Conservation (phyloP, 2,113 vertebrate species). For the Isichthys henryi region DNA sequence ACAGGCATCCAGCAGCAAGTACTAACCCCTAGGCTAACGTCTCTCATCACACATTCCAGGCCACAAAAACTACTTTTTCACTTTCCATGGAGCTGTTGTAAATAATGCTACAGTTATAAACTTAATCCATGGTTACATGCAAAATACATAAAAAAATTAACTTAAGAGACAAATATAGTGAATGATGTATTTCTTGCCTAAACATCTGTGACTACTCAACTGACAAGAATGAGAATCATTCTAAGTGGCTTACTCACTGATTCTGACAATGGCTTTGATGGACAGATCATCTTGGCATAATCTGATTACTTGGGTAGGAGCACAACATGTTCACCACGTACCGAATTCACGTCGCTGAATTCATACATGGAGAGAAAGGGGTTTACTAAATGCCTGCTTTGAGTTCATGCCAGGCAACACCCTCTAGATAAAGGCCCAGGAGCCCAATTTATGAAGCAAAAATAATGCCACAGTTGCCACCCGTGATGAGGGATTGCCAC, state of each 20-base stretch:
- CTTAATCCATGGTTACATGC: background rate
- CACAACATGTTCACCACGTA: background rate
- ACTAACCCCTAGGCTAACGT: background rate
- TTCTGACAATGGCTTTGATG: constrained; percentile 15
- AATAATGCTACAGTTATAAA: background rate
- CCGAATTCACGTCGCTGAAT: background rate
- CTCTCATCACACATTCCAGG: background rate
- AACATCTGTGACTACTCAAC: background rate
- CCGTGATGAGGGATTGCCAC: background rate
- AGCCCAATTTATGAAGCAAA: background rate
- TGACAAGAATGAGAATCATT: background rate
- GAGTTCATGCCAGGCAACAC: background rate
- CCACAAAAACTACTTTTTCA: background rate
- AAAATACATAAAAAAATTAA: background rate
- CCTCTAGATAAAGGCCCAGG: background rate
- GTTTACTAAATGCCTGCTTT: background rate
- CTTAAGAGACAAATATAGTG: background rate
- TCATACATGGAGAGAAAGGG: background rate
- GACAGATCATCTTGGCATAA: background rate
- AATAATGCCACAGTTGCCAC: background rate
- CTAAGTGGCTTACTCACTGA: background rate
- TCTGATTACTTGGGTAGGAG: background rate
- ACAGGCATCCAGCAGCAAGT: background rate
- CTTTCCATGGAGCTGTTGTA: background rate
- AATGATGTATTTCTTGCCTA: background rate